Conservation (phyloP, 92 coral and sea anemone species). For the Galaxea fascicularis region DNA sequence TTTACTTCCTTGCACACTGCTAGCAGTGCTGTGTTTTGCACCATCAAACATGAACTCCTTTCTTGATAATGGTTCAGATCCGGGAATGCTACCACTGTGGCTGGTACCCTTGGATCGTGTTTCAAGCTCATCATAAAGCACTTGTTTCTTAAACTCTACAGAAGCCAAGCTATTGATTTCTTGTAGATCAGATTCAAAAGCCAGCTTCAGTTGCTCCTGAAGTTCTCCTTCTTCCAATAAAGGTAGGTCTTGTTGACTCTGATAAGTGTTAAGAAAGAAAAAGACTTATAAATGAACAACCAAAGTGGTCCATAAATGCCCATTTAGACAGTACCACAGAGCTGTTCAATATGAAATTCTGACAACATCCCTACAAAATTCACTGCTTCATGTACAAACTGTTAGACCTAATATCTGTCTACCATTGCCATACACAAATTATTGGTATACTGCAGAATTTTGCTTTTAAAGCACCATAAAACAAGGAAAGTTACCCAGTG, state of each 20-base stretch:
- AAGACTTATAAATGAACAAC: neutral
- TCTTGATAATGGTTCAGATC: constrained; percentile 74
- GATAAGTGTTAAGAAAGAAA: neutral
- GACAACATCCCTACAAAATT: too few species aligned
- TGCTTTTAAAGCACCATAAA: too few species aligned
- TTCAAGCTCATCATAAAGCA: constrained; percentile 53
- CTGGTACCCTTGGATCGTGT: constrained; percentile 80
- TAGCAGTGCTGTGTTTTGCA: constrained; percentile 60
- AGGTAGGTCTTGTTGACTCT: constrained; percentile 90
- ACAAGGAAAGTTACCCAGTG: too few species aligned
- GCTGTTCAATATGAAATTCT: too few species aligned
- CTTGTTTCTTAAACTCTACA: constrained; percentile 29
- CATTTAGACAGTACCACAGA: too few species aligned
- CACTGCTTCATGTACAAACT: too few species aligned
- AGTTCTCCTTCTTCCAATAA: constrained; percentile 77
- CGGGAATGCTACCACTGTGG: constrained; percentile 70
- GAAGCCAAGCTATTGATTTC: constrained; percentile 26
- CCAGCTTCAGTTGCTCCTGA: constrained; percentile 67
- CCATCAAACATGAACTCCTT: constrained; percentile 70
- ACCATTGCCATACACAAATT: too few species aligned
- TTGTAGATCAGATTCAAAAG: constrained; percentile 45
- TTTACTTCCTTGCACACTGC: constrained; percentile 80
- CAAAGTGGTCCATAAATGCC: neutral
- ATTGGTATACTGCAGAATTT: too few species aligned
- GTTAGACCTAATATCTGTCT: too few species aligned